Percentiles rank a stretch among this genome's conserved stretches.
These are phyloP conservation scores for Rostratula benghalensis DNA, from an alignment of 2,113 vertebrate genomes.

Conservation along the genomic window DNA sequence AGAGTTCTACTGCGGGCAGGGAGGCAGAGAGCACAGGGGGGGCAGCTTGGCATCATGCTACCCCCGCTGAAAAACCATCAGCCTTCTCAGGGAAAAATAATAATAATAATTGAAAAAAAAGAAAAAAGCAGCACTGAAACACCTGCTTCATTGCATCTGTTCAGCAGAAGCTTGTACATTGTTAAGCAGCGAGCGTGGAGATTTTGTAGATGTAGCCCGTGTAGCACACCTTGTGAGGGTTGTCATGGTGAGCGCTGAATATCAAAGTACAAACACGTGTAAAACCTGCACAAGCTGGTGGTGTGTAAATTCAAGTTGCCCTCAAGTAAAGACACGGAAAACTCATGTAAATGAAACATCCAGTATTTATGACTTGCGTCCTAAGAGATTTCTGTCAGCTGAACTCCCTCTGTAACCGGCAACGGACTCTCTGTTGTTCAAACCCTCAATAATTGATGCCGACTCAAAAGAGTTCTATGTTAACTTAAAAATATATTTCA, in stretches of 20 bases:
- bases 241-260: background rate
- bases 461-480: rapidly evolving
- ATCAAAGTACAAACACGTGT: background rate
- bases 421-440: background rate
- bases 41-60: background rate
- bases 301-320: background rate
- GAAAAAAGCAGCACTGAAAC: background rate
- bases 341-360: background rate
- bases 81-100: background rate
- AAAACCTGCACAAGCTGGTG: background rate
- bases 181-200: background rate
- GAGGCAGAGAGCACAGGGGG: rapidly evolving
- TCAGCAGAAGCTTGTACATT: rapidly evolving
- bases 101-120: too few species aligned
- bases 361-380: background rate
- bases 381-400: background rate
- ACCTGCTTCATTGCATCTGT: background rate
- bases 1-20: background rate
- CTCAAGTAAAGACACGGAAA: background rate
- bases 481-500: background rate
- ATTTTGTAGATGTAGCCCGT: background rate
- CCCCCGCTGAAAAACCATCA: background rate
- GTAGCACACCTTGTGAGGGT: background rate
- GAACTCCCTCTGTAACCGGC: background rate
- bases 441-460: background rate